Evolutionary conservation across 2,797 vertebrate genomes (phyloP), one percentile per base, ranked within the genome.

Genomic region (Echeneis naucrates): DNA sequence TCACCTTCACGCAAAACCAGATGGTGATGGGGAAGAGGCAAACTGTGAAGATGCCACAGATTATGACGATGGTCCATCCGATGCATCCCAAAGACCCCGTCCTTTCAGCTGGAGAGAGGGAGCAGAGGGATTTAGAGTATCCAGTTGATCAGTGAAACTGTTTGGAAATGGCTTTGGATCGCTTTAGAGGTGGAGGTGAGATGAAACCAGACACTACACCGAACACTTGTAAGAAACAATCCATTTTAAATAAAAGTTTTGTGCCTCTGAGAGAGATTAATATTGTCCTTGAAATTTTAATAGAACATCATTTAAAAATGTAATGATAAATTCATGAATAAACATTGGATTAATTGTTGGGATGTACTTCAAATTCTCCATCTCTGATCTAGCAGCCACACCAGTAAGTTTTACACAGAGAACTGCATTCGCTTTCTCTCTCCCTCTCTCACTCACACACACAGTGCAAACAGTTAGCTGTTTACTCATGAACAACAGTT

Each of bases 1-100:
- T 92, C 91, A 97, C 97, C 96, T 97, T 98, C 24, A 97, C 37
- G 80, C 95, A 95, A 48, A 95, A 87, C 93, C 95, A 97, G 83
- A 97, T 85, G 40, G 96, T 96, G 78, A 98, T 0, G 1, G 96
- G 96, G 72, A 96, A 96, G 2, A 95, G 91, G 3, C 91, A 1
- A 12, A 92, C 0, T 16, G 92, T 78, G n/a, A 98, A 87, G 4
- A 97, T 0, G 19, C 92, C 88, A 5, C 95, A 95, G 4, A 97
- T 2, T 1, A 83, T 89, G 77, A 96, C 86, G 2, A 98, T 77
- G 40, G 95, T 19, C 96, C 95, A 97, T 19, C 95, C 96, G 10
- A 94, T 75, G 10, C 88, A 91, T 27, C 96, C 96, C 56, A 96
- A 84, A 73, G 87, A 62, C 6, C 90, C 92, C 0, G 88, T 85